Base-by-base conservation (phyloP, 2,113 vertebrate genomes). In the Cololabis saira region DNA sequence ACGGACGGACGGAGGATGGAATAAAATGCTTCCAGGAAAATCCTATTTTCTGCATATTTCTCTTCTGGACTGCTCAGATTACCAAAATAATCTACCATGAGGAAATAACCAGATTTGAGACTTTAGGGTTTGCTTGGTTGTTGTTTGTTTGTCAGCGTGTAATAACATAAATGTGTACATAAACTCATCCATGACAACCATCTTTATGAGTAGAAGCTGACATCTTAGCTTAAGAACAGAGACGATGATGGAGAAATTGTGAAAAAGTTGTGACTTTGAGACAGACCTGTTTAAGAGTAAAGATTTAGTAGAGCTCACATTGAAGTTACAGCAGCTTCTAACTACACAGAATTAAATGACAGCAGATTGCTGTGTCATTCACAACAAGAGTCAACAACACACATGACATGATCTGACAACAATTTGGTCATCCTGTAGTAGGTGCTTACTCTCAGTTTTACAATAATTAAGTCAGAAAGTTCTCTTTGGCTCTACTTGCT, bases 31-130 rank as follows among this genome's bases (percentile, higher is more conserved):
- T 75, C 71, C 49, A 63, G 74, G 77, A 66, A 80, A 90, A 85
- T 85, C 82, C 82, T 19, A 76, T 84, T 87, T 82, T 64, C 67
- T 85, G 71, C 67, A 81, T 75, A 57, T 74, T 71, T 21, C 74
- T 80, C 79, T 85, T 78, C 82, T 84, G 86, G 55, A 76, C 72
- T 71, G 62, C 16, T 69, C 70, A 70, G 79, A 86, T 87, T 86
- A 83, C 59, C 73, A 82, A 75, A 84, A 81, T 87, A 87, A 87
- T 85, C 84, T 75, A 51, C 73, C 58, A 50, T 18, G 63, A 76
- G 74, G 75, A 83, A 80, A 86, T 76, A 54, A 80, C 59, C 57
- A 18, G 45, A 47, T 47, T 47, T 47, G 10, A 17, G 44, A 47
- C 50, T 74, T 50, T 70, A 53, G 66, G 67, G 53, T 47, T 19